A percentile compares a stretch with the other conserved stretches of the same genome.
These are phyloP conservation scores for Diaphora mendica DNA, from an alignment of 2,888 invertebrate species.

Conservation along the genomic window DNA sequence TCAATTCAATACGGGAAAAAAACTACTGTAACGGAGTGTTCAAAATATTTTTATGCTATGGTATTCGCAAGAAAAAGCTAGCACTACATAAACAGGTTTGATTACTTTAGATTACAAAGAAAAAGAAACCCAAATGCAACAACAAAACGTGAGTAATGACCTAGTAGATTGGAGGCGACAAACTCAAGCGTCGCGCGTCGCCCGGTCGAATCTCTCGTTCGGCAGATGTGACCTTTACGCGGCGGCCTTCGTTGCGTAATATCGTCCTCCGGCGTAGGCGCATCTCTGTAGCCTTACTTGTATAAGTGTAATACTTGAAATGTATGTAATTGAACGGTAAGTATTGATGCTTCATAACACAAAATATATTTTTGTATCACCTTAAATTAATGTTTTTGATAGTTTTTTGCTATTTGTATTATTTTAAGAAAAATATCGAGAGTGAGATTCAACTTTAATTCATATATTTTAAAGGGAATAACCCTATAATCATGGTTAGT, in stretches of 20 bases:
- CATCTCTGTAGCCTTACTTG: constrained; percentile 43
- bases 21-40: neutral
- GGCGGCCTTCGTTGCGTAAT: constrained; percentile 59
- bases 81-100: neutral
- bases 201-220: constrained; percentile 40
- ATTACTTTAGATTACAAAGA: neutral
- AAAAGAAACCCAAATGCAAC: neutral
- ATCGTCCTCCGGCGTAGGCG: constrained; percentile 50
- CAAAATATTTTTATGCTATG: no score
- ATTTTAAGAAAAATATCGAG: neutral
- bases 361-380: neutral
- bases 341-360: constrained; percentile 23
- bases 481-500: neutral
- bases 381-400: constrained; percentile 8
- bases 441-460: neutral
- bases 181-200: constrained; percentile 18
- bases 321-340: constrained; percentile 32
- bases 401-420: no score
- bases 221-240: constrained; percentile 53
- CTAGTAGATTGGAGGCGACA: constrained; percentile 3
- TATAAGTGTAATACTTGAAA: constrained; percentile 33
- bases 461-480: no score
- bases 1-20: neutral
- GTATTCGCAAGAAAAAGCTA: neutral
- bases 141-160: constrained; percentile 3